These are phyloP conservation scores for Theodoxus fluviatilis DNA, from an alignment of 2,888 invertebrate genomes.

Conservation along the genomic window DNA sequence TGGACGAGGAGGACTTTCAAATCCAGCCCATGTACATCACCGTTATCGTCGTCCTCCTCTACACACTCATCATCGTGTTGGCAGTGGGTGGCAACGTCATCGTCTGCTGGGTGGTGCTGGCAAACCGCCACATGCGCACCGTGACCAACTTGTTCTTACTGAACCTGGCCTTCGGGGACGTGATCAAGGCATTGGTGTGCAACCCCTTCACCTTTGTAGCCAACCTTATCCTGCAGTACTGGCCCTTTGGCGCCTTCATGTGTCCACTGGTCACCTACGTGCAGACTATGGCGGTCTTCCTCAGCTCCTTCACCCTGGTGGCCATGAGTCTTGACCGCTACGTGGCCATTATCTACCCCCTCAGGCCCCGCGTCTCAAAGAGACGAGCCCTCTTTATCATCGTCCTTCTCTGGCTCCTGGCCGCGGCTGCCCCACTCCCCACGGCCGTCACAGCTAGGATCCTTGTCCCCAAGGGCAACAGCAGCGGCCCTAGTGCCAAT, in stretches of 20 bases:
- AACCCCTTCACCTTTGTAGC: slow-evolving; percentile 74
- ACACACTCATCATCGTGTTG: slow-evolving; percentile 65
- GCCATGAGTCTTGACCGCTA: slow-evolving; percentile 93
- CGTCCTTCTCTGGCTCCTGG: slow-evolving; percentile 77
- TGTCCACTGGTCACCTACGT: slow-evolving; percentile 85
- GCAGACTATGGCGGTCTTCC: slow-evolving; percentile 71
- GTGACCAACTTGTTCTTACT: slow-evolving; percentile 79
- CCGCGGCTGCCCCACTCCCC: slow-evolving; percentile 82
- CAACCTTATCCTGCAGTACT: slow-evolving; percentile 79
- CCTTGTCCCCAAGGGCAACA: slow-evolving; percentile 10
- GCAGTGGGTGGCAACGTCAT: slow-evolving; percentile 68
- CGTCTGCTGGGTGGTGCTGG: slow-evolving; percentile 86
- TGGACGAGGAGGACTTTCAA: not conserved
- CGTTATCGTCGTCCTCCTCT: slow-evolving; percentile 64
- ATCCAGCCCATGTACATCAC: slow-evolving; percentile 40
- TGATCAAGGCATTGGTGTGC: slow-evolving; percentile 66
- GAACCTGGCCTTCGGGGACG: slow-evolving; percentile 66
- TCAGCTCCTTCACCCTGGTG: slow-evolving; percentile 88
- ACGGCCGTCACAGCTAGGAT: slow-evolving; percentile 74
- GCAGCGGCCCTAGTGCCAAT: slow-evolving; percentile 23
- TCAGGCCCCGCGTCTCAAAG: slow-evolving; percentile 81
- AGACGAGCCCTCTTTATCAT: slow-evolving; percentile 76
- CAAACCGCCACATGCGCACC: slow-evolving; percentile 85
- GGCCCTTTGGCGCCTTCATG: slow-evolving; percentile 86
- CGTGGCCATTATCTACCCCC: slow-evolving; percentile 87